Evolutionary conservation across 1,140 invertebrate genomes (phyloP).

Genomic region (Drosophila nebulosa): DNA sequence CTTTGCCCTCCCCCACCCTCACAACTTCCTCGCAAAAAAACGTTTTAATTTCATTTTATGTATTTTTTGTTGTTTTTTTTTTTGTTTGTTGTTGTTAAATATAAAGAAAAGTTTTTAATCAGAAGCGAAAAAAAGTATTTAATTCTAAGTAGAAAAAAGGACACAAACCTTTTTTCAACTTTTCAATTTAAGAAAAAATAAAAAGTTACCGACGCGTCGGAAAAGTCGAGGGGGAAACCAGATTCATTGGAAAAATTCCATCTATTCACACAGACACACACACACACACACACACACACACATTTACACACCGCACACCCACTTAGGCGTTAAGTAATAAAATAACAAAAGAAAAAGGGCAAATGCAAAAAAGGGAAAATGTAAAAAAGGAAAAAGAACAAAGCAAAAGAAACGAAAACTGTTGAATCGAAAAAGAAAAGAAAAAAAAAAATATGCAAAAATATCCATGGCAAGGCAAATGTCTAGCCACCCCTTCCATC

Average conservation of each 20-base stretch:
- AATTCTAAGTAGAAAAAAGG: conserved; percentile 37
- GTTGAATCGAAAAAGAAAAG: too few species aligned
- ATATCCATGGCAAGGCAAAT: conserved; percentile 63
- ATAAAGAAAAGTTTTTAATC: conserved; percentile 59
- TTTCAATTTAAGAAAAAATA: conserved; percentile 60
- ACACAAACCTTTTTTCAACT: conserved; percentile 61
- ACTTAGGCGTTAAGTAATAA: conserved; percentile 77
- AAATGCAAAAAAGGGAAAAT: conserved; percentile 43
- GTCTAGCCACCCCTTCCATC: conserved; percentile 50
- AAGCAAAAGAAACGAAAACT: conserved; percentile 22
- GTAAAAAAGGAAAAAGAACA: conserved; percentile 13
- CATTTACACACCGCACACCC: conserved; percentile 19
- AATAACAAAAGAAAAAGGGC: conserved; percentile 67
- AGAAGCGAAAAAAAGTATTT: conserved; percentile 39
- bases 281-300: not conserved
- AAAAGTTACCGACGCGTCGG: conserved; percentile 25
- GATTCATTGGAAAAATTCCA: conserved; percentile 13
- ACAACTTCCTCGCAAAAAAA: not conserved
- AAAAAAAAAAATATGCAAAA: conserved; percentile 78
- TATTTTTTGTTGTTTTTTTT: conserved; percentile 12
- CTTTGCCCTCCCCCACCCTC: conserved; percentile 20
- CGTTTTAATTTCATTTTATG: conserved; percentile 1
- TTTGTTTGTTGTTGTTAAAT: conserved; percentile 49
- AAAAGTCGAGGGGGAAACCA: conserved; percentile 24
- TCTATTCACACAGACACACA: not conserved